These are phyloP conservation scores for Drosophila repletoides DNA, from an alignment of 1,140 invertebrate species.

Conservation along the genomic window DNA sequence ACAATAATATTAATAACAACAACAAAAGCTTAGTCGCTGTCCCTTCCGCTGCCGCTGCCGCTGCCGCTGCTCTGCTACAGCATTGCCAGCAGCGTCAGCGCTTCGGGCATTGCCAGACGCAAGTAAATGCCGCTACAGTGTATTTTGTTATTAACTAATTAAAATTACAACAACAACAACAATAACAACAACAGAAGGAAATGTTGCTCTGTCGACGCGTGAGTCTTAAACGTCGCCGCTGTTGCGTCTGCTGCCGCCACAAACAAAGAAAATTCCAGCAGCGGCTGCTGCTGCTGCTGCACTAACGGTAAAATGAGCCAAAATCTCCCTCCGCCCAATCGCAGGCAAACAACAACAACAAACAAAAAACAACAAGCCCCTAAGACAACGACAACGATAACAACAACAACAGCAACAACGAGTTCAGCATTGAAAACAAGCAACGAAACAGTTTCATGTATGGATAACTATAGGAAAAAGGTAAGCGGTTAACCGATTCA, in stretches of 20 bases:
- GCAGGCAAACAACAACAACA: constrained; percentile 10
- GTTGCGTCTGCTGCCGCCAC: constrained; percentile 64
- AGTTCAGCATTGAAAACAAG: constrained; percentile 14
- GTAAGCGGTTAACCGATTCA: constrained; percentile 32
- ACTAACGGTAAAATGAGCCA: constrained; percentile 20
- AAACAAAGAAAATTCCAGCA: constrained; percentile 71
- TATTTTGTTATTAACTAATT: background rate
- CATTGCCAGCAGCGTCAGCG: constrained; percentile 32
- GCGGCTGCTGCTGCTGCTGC: constrained; percentile 29
- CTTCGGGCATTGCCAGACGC: constrained; percentile 39
- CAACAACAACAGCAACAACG: constrained; percentile 16
- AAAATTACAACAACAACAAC: constrained; percentile 2
- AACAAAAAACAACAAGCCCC: constrained; percentile 11
- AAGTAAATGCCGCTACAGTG: constrained; percentile 29
- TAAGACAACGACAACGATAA: constrained; percentile 25
- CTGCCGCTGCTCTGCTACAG: constrained; percentile 28
- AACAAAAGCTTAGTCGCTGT: background rate
- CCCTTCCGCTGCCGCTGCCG: background rate
- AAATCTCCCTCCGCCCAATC: constrained; percentile 16
- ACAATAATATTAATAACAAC: constrained; percentile 4
- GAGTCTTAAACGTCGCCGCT: constrained; percentile 59
- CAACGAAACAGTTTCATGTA: constrained; percentile 53
- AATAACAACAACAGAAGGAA: constrained; percentile 11
- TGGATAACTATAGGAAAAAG: constrained; percentile 82
- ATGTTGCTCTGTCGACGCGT: constrained; percentile 40